These are phyloP conservation scores for Euplagia quadripunctaria DNA, from an alignment of 2,888 invertebrate genomes.

Conservation along the genomic window DNA sequence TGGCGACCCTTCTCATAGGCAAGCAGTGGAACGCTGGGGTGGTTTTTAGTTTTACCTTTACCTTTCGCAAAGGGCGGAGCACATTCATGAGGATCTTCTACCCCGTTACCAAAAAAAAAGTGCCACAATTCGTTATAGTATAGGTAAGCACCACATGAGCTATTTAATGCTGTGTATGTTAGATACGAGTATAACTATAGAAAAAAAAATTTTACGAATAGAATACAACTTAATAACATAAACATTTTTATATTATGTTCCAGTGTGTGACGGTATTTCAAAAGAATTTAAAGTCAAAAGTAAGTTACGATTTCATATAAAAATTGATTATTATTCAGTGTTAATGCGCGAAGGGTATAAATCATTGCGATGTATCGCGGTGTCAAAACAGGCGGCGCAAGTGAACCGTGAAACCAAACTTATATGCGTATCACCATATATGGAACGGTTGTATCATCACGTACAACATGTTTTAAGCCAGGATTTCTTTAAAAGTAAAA, in stretches of 20 bases:
- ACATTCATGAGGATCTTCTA: too few relatives aligned
- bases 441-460: slow-evolving; percentile 30
- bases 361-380: slow-evolving; percentile 36
- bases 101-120: too few relatives aligned
- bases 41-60: too few relatives aligned
- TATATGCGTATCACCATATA: slow-evolving; percentile 41
- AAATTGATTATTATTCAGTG: slow-evolving; percentile 54
- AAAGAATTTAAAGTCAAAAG: slow-evolving; percentile 29
- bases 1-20: too few relatives aligned
- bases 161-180: too few relatives aligned
- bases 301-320: slow-evolving; percentile 45
- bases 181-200: too few relatives aligned
- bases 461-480: slow-evolving; percentile 28
- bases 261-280: slow-evolving; percentile 35
- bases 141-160: too few relatives aligned
- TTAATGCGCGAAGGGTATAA: slow-evolving; percentile 50
- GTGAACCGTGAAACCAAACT: slow-evolving; percentile 45
- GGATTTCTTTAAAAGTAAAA: neutral
- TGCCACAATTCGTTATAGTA: too few relatives aligned
- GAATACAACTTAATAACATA: too few relatives aligned
- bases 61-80: too few relatives aligned
- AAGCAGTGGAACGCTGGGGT: too few relatives aligned
- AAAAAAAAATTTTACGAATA: too few relatives aligned
- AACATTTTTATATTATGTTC: neutral
- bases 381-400: slow-evolving; percentile 29